Base-by-base conservation (phyloP, 2,797 vertebrate species). In the Hybognathus amarus region DNA sequence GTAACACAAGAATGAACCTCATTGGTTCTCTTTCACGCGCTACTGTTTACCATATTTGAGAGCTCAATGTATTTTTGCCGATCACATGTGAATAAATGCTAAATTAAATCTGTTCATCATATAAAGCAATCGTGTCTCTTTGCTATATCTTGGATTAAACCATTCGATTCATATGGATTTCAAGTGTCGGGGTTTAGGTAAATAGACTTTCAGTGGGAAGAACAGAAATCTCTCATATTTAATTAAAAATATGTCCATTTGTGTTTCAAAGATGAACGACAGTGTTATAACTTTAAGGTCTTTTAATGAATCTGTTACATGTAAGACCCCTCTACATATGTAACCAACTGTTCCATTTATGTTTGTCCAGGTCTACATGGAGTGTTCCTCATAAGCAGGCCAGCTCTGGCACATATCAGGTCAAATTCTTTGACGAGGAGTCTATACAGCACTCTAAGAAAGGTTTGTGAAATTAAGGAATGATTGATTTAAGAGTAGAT, bases 341-440 rank as follows among this genome's bases (percentile, higher is more conserved):
- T 36, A 74, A 33, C 83, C n/a, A 63, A 76, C 33, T 18, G 22
- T 73, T 82, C 75, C 8, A 45, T 83, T 47, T 12, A 2, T 17
- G 64, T 67, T 67, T 82, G 47, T 6, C 0, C 69, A 98, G 97
- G 96, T 97, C 2, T 97, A n/a, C 96, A 10, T 97, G 97, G 97
- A 97, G 97, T 86, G 90, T 97, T 88, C 96, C 97, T 79, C 97
- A 98, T 89, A 97, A 96, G 88, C 95, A 94, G 54, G 97, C 96
- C 83, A 94, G 93, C 9, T 97, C 96, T 2, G 97, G 97, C 54
- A 97, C 96, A 61, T 97, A 97, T 50, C 96, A 96, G 87, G 97
- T 98, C 75, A 97, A 97, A 86, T 98, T 98, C 93, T 98, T 97
- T 0, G 97, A 98, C 6, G 97, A 98, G 87, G 97, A 98, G 85